Base-by-base conservation (phyloP, 2,797 vertebrate genomes). In the Helarctos malayanus region DNA sequence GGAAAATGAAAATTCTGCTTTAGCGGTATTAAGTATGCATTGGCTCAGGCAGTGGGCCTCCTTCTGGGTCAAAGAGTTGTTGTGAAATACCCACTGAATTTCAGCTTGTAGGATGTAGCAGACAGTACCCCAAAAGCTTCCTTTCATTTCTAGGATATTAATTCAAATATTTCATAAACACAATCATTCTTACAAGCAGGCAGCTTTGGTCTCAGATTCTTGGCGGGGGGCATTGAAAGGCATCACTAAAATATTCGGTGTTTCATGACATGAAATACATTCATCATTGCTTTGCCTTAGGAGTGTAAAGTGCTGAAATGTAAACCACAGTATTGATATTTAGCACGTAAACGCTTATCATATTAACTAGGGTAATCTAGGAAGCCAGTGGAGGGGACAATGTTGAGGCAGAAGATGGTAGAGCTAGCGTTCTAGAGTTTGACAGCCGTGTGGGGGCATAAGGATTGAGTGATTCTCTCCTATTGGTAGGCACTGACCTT, bases 281-380 rank as follows among this genome's bases (percentile, higher is more conserved):
- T 25, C 4, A 27, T 86, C 32, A 69, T 45, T 59, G 68, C 32
- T 69, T 78, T 38, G 47, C 15, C 18, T 81, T 81, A 35, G 35
- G 11, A 68, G 8, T 45, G 1, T 95, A 84, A 96, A 93, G 16
- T 61, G 45, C 63, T 84, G 54, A 95, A 95, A 52, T 73, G 56
- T 41, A 81, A 84, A 49, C 38, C 11, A 61, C 47, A n/a, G 54
- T 15, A 21, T 83, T 83, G 78, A 23, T 54, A 49, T 41, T 85
- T 38, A 71, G 38, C 47, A 49, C 14, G n/a, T 68, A 29, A 87
- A 82, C 78, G 25, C 32, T 52, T 63, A 41, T 84, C 69, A 35
- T 63, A 7, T 32, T 91, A 35, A 88, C 7, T 76, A 97, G 82
- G 21, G 25, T 91, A n/a, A 80, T 94, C 63, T 80, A 80, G 38